phyloP scores from a whole-genome alignment of 2,888 invertebrate genomes.

The Dermolepida albohirtum region DNA sequence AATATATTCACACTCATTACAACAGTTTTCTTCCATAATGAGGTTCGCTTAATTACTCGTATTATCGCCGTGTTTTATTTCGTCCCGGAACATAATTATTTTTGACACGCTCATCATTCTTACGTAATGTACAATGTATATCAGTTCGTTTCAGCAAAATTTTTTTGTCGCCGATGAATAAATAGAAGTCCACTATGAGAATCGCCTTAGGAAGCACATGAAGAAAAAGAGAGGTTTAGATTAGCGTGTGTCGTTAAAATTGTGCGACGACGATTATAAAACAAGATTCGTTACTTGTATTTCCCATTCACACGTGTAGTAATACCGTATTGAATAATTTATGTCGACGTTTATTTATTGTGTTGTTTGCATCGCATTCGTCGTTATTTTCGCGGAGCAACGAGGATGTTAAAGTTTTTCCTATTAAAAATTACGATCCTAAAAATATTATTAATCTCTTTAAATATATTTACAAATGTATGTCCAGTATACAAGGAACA shows the following conservation, averaged over 20 bases:
- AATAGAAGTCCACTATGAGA: too few relatives aligned
- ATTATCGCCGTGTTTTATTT: slow-evolving; percentile 3
- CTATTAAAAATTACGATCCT: too few relatives aligned
- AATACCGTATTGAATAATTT: slow-evolving; percentile 13
- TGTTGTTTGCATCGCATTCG: not conserved
- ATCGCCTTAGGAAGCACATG: not conserved
- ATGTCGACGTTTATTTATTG: slow-evolving; percentile 7
- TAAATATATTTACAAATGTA: too few relatives aligned
- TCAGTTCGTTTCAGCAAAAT: too few relatives aligned
- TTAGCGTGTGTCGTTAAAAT: slow-evolving; percentile 9
- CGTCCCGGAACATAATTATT: not conserved
- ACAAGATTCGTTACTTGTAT: slow-evolving; percentile 5
- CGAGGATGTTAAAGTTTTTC: not conserved
- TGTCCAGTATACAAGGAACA: too few relatives aligned
- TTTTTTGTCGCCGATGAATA: too few relatives aligned
- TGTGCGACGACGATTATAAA: slow-evolving; percentile 11
- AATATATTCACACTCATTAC: too few relatives aligned
- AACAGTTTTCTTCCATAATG: not conserved
- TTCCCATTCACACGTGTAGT: slow-evolving; percentile 1
- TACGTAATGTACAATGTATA: not conserved
- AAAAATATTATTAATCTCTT: too few relatives aligned
- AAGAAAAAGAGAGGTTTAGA: not conserved
- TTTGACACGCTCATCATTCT: slow-evolving; percentile 6
- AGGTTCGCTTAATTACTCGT: not conserved
- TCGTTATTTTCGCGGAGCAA: not conserved